A percentile compares a stretch with the other conserved stretches of the same genome.
Conservation (phyloP, 2,888 invertebrate species). For the Lasioglossum pauxillum region DNA sequence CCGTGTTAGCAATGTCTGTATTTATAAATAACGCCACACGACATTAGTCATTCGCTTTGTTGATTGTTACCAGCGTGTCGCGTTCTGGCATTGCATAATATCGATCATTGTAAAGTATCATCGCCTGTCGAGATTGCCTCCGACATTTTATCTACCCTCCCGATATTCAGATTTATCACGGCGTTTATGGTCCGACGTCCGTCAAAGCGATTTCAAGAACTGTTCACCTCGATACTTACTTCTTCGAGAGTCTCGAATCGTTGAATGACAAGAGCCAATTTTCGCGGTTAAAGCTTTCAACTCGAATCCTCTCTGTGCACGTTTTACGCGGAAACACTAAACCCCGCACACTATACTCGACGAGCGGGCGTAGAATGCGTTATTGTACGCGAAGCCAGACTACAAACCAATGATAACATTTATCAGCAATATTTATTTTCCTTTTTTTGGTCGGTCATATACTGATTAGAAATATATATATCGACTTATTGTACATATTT, state of each 20-base stretch:
- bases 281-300: not conserved
- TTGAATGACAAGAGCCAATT: not conserved
- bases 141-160: not conserved
- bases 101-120: not conserved
- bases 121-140: not conserved
- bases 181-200: too few species aligned
- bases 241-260: not conserved
- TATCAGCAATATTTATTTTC: constrained; percentile 23
- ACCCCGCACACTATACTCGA: not conserved
- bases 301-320: not conserved
- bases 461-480: not conserved
- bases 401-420: constrained; percentile 23
- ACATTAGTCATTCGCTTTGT: constrained; percentile 29
- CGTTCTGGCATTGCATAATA: constrained; percentile 28
- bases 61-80: not conserved
- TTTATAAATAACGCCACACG: constrained; percentile 31
- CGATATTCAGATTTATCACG: too few species aligned
- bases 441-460: not conserved
- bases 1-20: not conserved
- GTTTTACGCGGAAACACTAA: not conserved
- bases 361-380: not conserved
- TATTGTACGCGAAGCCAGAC: not conserved
- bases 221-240: not conserved
- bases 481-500: too few species aligned
- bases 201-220: not conserved